These are phyloP conservation scores for Stigmatopora argus DNA, from an alignment of 2,113 vertebrate species.

Conservation along the genomic window DNA sequence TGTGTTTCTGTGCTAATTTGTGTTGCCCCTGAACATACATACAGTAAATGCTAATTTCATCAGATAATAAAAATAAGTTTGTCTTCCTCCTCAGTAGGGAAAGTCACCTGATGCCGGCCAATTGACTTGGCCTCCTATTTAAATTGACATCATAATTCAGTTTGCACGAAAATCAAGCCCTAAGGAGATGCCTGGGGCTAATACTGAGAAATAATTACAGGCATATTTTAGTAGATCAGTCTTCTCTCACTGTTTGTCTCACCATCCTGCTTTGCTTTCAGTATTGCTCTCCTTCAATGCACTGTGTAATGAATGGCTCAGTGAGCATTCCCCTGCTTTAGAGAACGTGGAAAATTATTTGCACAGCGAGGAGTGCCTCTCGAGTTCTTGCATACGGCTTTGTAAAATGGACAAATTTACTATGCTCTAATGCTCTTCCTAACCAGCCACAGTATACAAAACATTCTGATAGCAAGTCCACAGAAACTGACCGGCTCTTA, in stretches of 20 bases:
- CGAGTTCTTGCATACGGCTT: background rate
- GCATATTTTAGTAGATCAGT: background rate
- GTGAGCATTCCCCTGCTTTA: background rate
- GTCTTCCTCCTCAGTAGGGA: slow-evolving; percentile 19
- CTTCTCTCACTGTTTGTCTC: background rate
- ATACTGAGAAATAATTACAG: background rate
- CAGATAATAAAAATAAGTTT: background rate
- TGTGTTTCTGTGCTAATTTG: background rate
- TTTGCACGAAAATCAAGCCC: slow-evolving; percentile 20
- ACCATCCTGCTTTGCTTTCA: background rate
- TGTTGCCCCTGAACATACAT: background rate
- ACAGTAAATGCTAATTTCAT: background rate
- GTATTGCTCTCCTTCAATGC: background rate
- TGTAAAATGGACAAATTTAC: slow-evolving; percentile 1
- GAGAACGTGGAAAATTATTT: background rate
- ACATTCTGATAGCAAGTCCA: background rate
- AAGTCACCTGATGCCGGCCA: slow-evolving; percentile 16
- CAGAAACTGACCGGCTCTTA: background rate
- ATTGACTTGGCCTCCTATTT: slow-evolving; percentile 37
- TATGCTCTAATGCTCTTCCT: background rate
- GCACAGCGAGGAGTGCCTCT: slow-evolving; percentile 9
- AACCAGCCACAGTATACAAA: background rate
- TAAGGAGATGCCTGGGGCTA: background rate
- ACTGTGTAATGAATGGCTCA: background rate
- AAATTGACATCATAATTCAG: slow-evolving; percentile 15